Percentiles rank a stretch among this genome's conserved stretches.
phyloP scores from a whole-genome alignment of 2,113 vertebrate species.

The Nerophis ophidion region DNA sequence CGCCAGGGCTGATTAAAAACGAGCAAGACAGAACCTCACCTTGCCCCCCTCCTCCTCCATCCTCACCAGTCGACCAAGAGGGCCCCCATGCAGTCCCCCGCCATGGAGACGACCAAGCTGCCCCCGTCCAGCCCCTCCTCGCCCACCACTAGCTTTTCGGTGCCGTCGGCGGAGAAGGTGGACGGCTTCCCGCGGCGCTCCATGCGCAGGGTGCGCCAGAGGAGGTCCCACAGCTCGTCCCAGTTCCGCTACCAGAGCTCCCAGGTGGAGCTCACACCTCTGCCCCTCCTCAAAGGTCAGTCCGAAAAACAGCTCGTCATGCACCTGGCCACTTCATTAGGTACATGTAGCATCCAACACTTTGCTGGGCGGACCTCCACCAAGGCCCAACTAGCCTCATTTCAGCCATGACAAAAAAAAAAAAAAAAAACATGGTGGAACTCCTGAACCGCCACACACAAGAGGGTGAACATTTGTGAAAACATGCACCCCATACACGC shows the following conservation, averaged over 20 bases:
- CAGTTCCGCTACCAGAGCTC: constrained; percentile 93
- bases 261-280: constrained; percentile 86
- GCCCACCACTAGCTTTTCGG: constrained; percentile 84
- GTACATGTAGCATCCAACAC: no score
- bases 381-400: no score
- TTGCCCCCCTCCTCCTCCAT: not conserved
- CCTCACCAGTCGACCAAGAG: constrained; percentile 1
- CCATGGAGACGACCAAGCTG: constrained; percentile 80
- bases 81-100: not conserved
- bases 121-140: constrained; percentile 86
- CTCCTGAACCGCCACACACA: no score
- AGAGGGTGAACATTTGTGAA: no score
- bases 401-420: no score
- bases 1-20: not conserved
- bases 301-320: no score
- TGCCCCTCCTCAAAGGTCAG: constrained; percentile 88
- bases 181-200: constrained; percentile 87
- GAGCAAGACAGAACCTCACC: not conserved
- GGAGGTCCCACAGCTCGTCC: constrained; percentile 88
- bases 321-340: no score
- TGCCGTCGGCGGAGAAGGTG: constrained; percentile 88
- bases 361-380: no score
- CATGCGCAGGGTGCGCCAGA: constrained; percentile 83
- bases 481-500: no score
- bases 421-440: no score